Evolutionary conservation across 2,113 vertebrate genomes (phyloP).

Genomic region (Nibea coibor): DNA sequence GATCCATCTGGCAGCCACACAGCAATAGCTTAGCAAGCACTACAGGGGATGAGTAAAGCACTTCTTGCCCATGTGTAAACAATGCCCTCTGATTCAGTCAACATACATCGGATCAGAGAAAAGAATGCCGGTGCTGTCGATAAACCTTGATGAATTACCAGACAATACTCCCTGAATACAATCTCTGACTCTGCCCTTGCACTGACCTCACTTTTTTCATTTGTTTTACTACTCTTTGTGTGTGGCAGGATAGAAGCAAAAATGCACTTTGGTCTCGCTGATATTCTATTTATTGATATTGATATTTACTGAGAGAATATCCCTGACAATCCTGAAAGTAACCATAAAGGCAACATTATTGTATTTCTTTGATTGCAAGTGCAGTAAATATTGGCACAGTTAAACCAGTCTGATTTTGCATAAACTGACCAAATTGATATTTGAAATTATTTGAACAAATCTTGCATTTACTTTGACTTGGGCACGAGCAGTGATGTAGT

Average conservation of each 20-base stretch:
- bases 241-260: neutral
- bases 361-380: neutral
- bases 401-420: neutral
- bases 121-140: constrained; percentile 11
- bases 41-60: constrained; percentile 44
- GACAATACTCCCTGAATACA: constrained; percentile 11
- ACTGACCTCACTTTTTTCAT: constrained; percentile 17
- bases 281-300: no score
- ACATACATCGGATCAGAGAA: constrained; percentile 17
- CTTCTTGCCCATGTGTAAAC: constrained; percentile 13
- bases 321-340: neutral
- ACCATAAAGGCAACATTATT: neutral
- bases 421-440: no score
- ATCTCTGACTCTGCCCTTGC: constrained; percentile 23
- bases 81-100: constrained; percentile 18
- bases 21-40: constrained; percentile 16
- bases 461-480: neutral
- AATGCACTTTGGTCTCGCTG: neutral
- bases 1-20: constrained; percentile 49
- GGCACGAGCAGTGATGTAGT: neutral
- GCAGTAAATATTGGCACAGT: neutral
- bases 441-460: no score
- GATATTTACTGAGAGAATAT: neutral
- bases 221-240: constrained; percentile 20
- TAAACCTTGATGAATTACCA: constrained; percentile 29